Conservation (phyloP, 2,797 vertebrate genomes). For the Xiphophorus birchmanni region DNA sequence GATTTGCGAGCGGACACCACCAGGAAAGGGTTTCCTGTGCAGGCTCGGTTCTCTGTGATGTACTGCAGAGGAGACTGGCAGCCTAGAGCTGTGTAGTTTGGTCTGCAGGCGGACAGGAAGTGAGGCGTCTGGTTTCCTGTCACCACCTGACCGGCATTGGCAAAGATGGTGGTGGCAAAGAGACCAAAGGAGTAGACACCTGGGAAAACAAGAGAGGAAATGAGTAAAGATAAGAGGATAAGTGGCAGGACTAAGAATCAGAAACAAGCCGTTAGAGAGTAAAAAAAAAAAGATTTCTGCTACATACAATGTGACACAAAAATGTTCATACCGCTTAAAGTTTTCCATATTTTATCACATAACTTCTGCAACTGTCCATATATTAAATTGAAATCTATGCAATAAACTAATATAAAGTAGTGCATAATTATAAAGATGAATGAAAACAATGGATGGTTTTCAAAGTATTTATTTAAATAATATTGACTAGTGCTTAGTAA, state of each 20-base stretch:
- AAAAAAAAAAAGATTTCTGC: background rate
- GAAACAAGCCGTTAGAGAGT: background rate
- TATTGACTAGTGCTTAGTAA: too few species aligned
- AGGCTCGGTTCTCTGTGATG: conserved; percentile 84
- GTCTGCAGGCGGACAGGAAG: conserved; percentile 90
- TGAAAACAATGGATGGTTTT: background rate
- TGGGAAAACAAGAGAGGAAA: conserved; percentile 45
- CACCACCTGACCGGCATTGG: conserved; percentile 93
- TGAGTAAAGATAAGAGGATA: background rate
- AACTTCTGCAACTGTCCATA: background rate
- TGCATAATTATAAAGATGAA: background rate
- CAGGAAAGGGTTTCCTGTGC: conserved; percentile 85
- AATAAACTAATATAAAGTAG: background rate
- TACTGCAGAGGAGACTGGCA: conserved; percentile 87
- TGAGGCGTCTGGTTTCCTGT: conserved; percentile 92
- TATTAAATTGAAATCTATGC: background rate
- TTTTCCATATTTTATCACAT: background rate
- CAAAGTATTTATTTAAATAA: background rate
- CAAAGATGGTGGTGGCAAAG: conserved; percentile 92
- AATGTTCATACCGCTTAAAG: background rate
- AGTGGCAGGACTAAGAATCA: background rate
- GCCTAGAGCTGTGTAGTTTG: conserved; percentile 92
- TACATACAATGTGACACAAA: background rate
- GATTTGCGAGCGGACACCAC: conserved; percentile 88
- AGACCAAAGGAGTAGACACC: conserved; percentile 93